These are phyloP conservation scores for Andrena haemorrhoa DNA, from an alignment of 2,888 invertebrate genomes.

Conservation along the genomic window DNA sequence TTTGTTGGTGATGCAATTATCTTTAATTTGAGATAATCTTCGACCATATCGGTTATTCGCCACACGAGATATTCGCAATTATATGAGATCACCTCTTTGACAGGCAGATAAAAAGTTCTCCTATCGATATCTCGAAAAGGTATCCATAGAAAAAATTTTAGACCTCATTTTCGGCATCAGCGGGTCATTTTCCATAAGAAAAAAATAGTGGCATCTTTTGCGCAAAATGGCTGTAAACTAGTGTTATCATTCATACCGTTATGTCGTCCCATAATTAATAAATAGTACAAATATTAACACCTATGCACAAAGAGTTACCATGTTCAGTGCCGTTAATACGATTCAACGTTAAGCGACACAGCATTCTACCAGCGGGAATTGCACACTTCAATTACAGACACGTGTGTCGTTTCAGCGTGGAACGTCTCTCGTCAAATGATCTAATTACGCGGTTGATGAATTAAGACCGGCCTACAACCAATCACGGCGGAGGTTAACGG, in stretches of 20 bases:
- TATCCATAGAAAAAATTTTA: too few species aligned
- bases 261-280: not conserved
- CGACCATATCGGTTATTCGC: too few species aligned
- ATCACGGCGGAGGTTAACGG: slow-evolving; percentile 24
- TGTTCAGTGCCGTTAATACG: slow-evolving; percentile 21
- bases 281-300: slow-evolving; percentile 2
- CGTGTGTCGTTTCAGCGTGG: slow-evolving; percentile 23
- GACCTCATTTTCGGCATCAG: too few species aligned
- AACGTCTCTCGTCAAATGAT: slow-evolving; percentile 16
- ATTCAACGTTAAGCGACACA: slow-evolving; percentile 37
- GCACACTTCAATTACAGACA: slow-evolving; percentile 53
- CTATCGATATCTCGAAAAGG: too few species aligned
- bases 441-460: slow-evolving; percentile 39
- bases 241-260: not conserved
- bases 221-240: too few species aligned
- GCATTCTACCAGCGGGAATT: slow-evolving; percentile 32
- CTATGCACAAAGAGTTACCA: slow-evolving; percentile 18
- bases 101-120: too few species aligned
- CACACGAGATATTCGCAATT: too few species aligned
- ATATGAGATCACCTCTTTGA: too few species aligned
- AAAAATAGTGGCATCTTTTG: too few species aligned
- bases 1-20: too few species aligned
- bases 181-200: too few species aligned
- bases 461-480: slow-evolving; percentile 19
- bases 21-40: too few species aligned